phyloP scores from a whole-genome alignment of 2,888 invertebrate species.

The Nycteola revayana region DNA sequence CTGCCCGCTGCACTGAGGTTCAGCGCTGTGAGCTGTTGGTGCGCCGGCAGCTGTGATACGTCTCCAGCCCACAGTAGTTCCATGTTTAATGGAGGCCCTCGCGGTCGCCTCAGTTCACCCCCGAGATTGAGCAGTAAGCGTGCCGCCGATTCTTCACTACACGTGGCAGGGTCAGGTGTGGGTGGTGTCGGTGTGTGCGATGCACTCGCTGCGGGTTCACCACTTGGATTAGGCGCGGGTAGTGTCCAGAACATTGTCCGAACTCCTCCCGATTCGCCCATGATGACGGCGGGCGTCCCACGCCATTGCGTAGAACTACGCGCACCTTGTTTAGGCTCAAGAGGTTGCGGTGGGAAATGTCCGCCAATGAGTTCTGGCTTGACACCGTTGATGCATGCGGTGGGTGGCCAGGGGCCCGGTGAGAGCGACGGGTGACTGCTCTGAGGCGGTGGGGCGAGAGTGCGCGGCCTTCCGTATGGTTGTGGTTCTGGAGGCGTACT shows the following conservation, averaged over 20 bases:
- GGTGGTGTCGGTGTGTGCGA: constrained; percentile 82
- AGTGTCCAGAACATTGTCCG: constrained; percentile 86
- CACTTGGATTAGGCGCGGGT: constrained; percentile 79
- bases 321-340: constrained; percentile 62
- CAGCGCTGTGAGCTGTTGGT: constrained; percentile 89
- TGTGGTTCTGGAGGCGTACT: constrained; percentile 54
- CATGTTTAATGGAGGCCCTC: constrained; percentile 91
- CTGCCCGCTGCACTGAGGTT: constrained; percentile 85
- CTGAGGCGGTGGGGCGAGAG: constrained; percentile 70
- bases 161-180: constrained; percentile 73
- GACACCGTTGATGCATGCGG: constrained; percentile 88
- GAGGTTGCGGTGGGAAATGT: constrained; percentile 74
- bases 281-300: constrained; percentile 93
- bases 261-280: constrained; percentile 96
- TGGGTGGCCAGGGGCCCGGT: constrained; percentile 80
- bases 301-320: constrained; percentile 73
- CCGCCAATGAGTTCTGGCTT: constrained; percentile 91
- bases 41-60: constrained; percentile 90
- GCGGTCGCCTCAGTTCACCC: constrained; percentile 85
- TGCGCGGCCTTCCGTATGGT: constrained; percentile 58
- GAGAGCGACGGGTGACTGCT: constrained; percentile 59
- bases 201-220: constrained; percentile 72
- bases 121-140: constrained; percentile 88
- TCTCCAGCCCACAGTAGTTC: constrained; percentile 95
- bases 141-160: constrained; percentile 84